phyloP scores from a whole-genome alignment of 2,797 vertebrate genomes.

The Uromys caudimaculatus region DNA sequence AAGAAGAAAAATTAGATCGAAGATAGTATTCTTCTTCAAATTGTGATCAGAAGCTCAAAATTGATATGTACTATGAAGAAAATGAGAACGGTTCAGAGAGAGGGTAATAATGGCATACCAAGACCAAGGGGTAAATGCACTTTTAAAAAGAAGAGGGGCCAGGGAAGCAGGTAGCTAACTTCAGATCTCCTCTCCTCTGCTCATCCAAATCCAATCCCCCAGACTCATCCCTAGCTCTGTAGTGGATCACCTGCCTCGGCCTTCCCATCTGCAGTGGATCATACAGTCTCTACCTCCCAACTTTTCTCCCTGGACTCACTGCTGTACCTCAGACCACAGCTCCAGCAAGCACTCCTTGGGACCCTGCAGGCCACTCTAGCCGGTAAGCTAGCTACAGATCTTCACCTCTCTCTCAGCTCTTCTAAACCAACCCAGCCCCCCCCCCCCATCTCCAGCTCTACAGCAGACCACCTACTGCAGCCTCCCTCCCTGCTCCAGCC shows the following conservation, averaged over 20 bases:
- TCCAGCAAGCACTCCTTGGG: neutral
- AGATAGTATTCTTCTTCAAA: conserved; percentile 3
- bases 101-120: conserved; percentile 16
- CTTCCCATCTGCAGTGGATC: neutral
- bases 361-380: neutral
- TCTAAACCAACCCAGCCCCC: too few relatives aligned
- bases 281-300: neutral
- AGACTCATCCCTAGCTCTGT: neutral
- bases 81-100: neutral
- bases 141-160: neutral
- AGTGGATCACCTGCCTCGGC: neutral
- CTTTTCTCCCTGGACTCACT: neutral
- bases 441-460: neutral
- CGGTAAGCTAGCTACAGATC: neutral
- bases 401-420: neutral
- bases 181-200: neutral
- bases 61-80: neutral
- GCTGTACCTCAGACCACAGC: neutral
- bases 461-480: too few relatives aligned
- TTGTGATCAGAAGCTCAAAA: neutral
- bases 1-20: neutral
- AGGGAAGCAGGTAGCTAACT: neutral
- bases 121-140: neutral
- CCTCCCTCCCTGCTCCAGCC: too few relatives aligned
- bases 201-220: neutral